Evolutionary conservation across 2,888 invertebrate genomes (phyloP).

Genomic region (Rhagium mordax): DNA sequence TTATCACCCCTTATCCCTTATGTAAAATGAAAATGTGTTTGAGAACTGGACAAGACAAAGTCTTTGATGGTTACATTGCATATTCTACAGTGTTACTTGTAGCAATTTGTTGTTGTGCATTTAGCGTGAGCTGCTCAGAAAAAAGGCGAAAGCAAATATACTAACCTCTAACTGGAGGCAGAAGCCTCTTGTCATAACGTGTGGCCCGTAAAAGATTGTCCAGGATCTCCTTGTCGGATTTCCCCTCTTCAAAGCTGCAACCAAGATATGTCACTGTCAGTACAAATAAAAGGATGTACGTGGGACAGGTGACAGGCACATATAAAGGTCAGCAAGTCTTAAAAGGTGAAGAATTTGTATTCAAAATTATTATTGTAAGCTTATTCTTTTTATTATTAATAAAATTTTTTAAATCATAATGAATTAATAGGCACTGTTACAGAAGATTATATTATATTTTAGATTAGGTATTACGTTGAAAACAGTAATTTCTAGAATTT

Average conservation of each 20-base stretch:
- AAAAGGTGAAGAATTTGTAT: no score
- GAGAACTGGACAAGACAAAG: not conserved
- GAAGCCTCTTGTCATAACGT: slow-evolving; percentile 93
- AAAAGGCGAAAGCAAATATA: slow-evolving; percentile 37
- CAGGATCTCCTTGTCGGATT: slow-evolving; percentile 93
- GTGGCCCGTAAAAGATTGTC: slow-evolving; percentile 90
- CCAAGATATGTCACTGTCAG: not conserved
- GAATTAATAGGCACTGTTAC: no score
- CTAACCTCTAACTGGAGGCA: slow-evolving; percentile 91
- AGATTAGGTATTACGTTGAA: no score
- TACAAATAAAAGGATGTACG: not conserved
- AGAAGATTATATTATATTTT: no score
- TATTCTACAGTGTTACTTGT: not conserved
- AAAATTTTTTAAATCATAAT: no score
- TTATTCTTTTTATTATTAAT: no score
- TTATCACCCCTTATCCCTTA: no score
- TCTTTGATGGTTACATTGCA: not conserved
- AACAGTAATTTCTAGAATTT: no score
- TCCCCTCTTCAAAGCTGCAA: slow-evolving; percentile 89
- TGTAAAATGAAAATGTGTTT: not conserved
- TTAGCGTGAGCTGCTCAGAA: not conserved
- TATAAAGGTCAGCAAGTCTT: no score
- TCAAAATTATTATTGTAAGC: no score
- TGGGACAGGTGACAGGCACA: not conserved
- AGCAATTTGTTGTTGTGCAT: not conserved